These are phyloP conservation scores for Drosophila flavopinicola DNA, from an alignment of 2,888 invertebrate species.

Conservation along the genomic window DNA sequence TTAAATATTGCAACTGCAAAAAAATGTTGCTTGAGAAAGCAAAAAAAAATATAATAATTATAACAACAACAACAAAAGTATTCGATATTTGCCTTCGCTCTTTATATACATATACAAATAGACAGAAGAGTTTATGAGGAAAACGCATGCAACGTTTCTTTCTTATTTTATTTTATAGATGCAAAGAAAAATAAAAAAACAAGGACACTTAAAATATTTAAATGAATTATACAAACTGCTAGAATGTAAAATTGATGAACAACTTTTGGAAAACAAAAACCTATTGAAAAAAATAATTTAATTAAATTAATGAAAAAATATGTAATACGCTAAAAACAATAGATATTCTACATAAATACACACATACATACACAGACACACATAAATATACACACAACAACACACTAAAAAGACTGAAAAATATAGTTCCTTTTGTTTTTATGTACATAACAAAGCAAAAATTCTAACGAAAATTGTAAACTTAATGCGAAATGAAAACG, in stretches of 20 bases:
- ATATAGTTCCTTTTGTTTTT: conserved; percentile 85
- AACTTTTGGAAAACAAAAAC: conserved; percentile 29
- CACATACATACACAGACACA: conserved; percentile 52
- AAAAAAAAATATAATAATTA: conserved; percentile 17
- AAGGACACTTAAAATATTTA: conserved; percentile 63
- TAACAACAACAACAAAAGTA: conserved; percentile 69
- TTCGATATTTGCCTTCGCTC: conserved; percentile 78
- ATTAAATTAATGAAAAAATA: conserved; percentile 49
- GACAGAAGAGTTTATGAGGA: conserved; percentile 7
- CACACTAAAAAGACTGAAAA: conserved; percentile 85
- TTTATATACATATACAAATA: conserved; percentile 58
- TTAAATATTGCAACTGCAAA: conserved; percentile 58
- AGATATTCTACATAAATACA: conserved; percentile 74
- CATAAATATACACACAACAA: conserved; percentile 55
- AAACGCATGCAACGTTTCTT: conserved; percentile 39
- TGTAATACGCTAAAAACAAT: conserved; percentile 59
- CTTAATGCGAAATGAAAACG: conserved; percentile 63
- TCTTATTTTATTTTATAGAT: conserved; percentile 46
- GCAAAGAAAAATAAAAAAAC: conserved; percentile 47
- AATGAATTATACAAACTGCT: conserved; percentile 70
- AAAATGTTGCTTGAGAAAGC: conserved; percentile 56
- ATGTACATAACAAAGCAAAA: conserved; percentile 81
- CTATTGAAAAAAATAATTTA: conserved; percentile 40
- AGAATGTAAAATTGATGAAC: conserved; percentile 47
- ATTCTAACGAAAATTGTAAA: conserved; percentile 71